Conservation (phyloP, 2,113 vertebrate genomes). For the Chaetodon auriga region DNA sequence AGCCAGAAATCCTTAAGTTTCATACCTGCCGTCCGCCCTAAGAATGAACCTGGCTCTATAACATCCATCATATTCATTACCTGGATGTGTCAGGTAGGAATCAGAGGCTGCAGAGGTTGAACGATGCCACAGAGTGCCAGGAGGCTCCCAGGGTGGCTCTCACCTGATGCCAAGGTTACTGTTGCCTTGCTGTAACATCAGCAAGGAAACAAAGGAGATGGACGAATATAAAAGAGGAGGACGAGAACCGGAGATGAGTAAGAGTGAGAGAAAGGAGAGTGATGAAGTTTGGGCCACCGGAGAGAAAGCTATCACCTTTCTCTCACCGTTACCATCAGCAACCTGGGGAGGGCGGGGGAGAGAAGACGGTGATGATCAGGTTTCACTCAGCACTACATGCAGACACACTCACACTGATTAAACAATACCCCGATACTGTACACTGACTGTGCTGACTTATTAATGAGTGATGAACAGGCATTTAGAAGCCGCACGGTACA, state of each 20-base stretch:
- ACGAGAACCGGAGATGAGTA: background rate
- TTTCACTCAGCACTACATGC: conserved; percentile 58
- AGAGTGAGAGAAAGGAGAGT: conserved; percentile 15
- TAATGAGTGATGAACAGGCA: conserved; percentile 69
- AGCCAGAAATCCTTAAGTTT: conserved; percentile 58
- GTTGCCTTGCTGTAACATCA: conserved; percentile 47
- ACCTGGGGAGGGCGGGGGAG: conserved; percentile 6
- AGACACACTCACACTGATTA: conserved; percentile 60
- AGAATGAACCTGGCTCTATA: conserved; percentile 43
- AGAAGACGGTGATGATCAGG: conserved; percentile 33
- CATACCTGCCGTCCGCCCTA: conserved; percentile 37
- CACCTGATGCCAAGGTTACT: conserved; percentile 58
- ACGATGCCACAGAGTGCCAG: conserved; percentile 46
- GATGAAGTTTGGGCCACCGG: conserved; percentile 27
- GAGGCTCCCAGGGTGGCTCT: conserved; percentile 62
- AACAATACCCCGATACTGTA: conserved; percentile 60
- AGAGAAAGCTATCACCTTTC: conserved; percentile 50
- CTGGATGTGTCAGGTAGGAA: conserved; percentile 46
- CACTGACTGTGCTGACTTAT: conserved; percentile 69
- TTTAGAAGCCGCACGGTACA: conserved; percentile 35
- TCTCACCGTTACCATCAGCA: conserved; percentile 61
- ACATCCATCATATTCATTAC: conserved; percentile 68
- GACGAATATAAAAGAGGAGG: background rate
- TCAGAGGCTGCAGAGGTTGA: conserved; percentile 52
- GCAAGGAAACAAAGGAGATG: conserved; percentile 30